A percentile compares a stretch with the other conserved stretches of the same genome.
phyloP scores from a whole-genome alignment of 1,140 invertebrate species.

The Cryptotermes secundus region DNA sequence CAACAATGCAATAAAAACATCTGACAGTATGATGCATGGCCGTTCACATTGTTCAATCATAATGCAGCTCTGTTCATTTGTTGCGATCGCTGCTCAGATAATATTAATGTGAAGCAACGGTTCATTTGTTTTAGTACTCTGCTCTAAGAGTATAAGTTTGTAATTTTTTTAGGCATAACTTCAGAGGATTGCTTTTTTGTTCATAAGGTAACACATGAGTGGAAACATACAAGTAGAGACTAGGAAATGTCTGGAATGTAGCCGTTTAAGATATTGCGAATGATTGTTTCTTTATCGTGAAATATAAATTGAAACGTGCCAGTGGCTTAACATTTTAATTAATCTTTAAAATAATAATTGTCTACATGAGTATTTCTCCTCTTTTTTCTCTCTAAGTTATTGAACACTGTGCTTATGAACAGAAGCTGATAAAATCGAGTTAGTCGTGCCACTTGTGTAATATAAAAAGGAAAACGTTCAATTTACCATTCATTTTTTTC shows the following conservation, averaged over 20 bases:
- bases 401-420: too few relatives aligned
- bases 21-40: not conserved
- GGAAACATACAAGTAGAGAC: not conserved
- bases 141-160: not conserved
- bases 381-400: not conserved
- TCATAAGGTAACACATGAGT: not conserved
- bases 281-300: not conserved
- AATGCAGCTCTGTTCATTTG: not conserved
- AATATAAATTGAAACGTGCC: not conserved
- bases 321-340: not conserved
- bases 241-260: not conserved
- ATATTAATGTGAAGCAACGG: not conserved
- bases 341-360: not conserved
- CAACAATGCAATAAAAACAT: constrained; percentile 3
- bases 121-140: not conserved
- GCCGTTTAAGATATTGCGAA: not conserved
- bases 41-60: not conserved
- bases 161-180: not conserved
- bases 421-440: too few relatives aligned
- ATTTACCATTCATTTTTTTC: too few relatives aligned
- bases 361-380: not conserved
- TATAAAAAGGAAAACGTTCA: too few relatives aligned
- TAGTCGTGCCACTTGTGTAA: too few relatives aligned
- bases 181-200: not conserved
- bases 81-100: not conserved